A percentile compares a stretch with the other conserved stretches of the same genome.
Evolutionary conservation across 2,797 vertebrate genomes (phyloP).

Genomic region (Mormyrus proboscirostris): DNA sequence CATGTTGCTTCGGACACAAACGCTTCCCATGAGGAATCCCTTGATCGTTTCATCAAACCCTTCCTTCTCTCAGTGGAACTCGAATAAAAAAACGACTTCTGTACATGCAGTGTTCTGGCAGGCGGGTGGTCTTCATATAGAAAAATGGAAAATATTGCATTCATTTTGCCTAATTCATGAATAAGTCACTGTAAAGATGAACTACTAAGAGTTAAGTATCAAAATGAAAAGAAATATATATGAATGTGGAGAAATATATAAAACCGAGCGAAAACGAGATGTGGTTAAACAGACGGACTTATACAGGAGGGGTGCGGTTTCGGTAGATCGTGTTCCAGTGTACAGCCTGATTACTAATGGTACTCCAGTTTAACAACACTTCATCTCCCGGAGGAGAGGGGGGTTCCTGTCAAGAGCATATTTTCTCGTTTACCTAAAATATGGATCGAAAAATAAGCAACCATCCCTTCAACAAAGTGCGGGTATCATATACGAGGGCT

Average conservation of each 20-base stretch:
- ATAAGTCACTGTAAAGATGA: slow-evolving; percentile 45
- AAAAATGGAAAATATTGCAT: slow-evolving; percentile 36
- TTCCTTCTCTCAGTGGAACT: slow-evolving; percentile 40
- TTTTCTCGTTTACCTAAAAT: slow-evolving; percentile 22
- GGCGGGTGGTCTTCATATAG: slow-evolving; percentile 43
- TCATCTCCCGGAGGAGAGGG: slow-evolving; percentile 14
- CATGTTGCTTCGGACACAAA: slow-evolving; percentile 55
- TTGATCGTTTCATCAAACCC: slow-evolving; percentile 64
- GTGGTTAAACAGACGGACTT: slow-evolving; percentile 23
- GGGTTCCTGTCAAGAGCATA: slow-evolving; percentile 11
- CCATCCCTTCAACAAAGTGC: not conserved
- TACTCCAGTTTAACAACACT: slow-evolving; percentile 28
- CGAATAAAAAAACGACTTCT: slow-evolving; percentile 41
- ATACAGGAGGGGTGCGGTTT: not conserved
- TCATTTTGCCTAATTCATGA: slow-evolving; percentile 48
- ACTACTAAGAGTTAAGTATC: not conserved
- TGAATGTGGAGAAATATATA: slow-evolving; percentile 7
- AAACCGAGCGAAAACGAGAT: slow-evolving; percentile 11
- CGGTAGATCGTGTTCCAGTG: slow-evolving; percentile 12
- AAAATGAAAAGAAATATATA: not conserved
- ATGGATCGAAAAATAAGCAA: not conserved
- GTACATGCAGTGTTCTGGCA: slow-evolving; percentile 37
- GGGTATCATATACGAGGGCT: not conserved
- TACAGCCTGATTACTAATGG: slow-evolving; percentile 34
- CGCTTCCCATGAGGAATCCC: slow-evolving; percentile 55